Conservation (phyloP, 2,113 vertebrate species). For the Oophaga pumilio region DNA sequence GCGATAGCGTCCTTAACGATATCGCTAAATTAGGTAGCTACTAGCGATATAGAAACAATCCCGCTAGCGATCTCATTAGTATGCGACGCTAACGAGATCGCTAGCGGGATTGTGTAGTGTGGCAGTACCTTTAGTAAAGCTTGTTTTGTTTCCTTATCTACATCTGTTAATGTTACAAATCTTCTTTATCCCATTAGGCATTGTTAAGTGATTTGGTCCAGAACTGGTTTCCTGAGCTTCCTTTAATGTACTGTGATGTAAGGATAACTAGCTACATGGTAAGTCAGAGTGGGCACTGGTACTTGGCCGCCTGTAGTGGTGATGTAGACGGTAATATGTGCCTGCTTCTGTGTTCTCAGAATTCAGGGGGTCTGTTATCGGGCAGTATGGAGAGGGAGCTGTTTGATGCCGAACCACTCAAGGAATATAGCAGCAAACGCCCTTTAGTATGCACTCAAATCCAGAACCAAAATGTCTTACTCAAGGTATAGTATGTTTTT, state of each 20-base stretch:
- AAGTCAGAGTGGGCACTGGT: constrained; percentile 56
- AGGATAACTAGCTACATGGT: constrained; percentile 77
- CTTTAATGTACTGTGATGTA: constrained; percentile 75
- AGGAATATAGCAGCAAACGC: constrained; percentile 76
- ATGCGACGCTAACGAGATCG: too few relatives aligned
- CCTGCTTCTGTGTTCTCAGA: constrained; percentile 63
- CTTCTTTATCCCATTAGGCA: constrained; percentile 63
- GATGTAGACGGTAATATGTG: not conserved
- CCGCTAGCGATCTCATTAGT: too few relatives aligned
- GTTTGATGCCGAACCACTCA: constrained; percentile 78
- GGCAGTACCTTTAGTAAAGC: too few relatives aligned
- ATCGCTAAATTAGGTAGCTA: too few relatives aligned
- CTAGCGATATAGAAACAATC: too few relatives aligned
- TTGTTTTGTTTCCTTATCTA: not conserved
- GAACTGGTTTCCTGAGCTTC: constrained; percentile 78
- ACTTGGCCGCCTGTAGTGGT: not conserved
- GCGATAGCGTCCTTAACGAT: too few relatives aligned
- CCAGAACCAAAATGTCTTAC: constrained; percentile 73
- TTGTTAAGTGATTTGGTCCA: constrained; percentile 71
- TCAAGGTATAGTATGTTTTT: constrained; percentile 73
- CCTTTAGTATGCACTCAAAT: constrained; percentile 75
- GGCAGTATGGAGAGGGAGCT: constrained; percentile 77
- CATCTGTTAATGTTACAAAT: constrained; percentile 12
- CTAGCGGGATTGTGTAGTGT: too few relatives aligned
- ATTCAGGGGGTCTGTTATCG: constrained; percentile 77